Evolutionary conservation across 2,888 invertebrate genomes (phyloP).

Genomic region (Sarcophaga carnaria): DNA sequence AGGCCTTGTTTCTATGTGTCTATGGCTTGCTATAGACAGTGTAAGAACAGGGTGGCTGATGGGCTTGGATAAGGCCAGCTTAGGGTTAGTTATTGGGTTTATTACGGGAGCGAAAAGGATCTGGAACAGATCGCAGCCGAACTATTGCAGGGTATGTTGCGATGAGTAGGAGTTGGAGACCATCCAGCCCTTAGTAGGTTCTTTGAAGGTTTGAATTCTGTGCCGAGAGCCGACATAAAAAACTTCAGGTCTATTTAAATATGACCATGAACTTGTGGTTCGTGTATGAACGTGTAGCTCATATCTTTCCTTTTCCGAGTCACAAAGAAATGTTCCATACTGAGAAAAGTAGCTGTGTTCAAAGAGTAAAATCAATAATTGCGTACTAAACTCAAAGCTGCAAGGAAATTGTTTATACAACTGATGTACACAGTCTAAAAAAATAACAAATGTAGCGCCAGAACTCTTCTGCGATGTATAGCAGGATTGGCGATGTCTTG

Average conservation of each 20-base stretch:
- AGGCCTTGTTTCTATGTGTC: no score
- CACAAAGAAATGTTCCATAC: conserved; percentile 93
- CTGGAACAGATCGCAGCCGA: no score
- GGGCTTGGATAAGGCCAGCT: no score
- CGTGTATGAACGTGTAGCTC: conserved; percentile 87
- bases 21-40: no score
- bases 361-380: conserved; percentile 92
- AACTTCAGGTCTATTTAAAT: conserved; percentile 93
- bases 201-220: no score
- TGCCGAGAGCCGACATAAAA: conserved; percentile 53
- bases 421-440: conserved; percentile 97
- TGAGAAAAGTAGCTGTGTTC: conserved; percentile 95
- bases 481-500: conserved; percentile 91
- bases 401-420: conserved; percentile 97
- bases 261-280: conserved; percentile 98
- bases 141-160: no score
- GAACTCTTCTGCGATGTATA: conserved; percentile 85
- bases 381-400: conserved; percentile 97
- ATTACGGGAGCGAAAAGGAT: no score
- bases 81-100: no score
- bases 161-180: no score
- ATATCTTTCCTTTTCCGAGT: conserved; percentile 92
- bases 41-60: no score
- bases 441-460: conserved; percentile 91
- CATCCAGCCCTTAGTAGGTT: no score